phyloP scores from a whole-genome alignment of 2,113 vertebrate species.

The Labeo catla region DNA sequence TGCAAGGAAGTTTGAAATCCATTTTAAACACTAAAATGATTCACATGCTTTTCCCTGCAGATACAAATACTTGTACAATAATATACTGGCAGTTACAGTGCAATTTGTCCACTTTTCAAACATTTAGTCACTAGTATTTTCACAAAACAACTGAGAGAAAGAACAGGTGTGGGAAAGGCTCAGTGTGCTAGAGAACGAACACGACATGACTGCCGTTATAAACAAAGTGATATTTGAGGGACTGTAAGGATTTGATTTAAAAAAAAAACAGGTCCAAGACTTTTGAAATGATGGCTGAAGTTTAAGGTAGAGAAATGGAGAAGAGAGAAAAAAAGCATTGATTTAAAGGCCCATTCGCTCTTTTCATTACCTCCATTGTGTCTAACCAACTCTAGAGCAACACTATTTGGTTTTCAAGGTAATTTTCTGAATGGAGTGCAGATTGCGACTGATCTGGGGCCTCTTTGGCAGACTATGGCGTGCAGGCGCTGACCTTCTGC shows the following conservation, averaged over 20 bases:
- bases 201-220: background rate
- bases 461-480: constrained; percentile 53
- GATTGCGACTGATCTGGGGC: constrained; percentile 59
- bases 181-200: background rate
- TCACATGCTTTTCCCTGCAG: no score
- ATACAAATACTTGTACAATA: no score
- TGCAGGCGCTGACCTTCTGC: constrained; percentile 67
- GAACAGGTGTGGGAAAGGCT: no score
- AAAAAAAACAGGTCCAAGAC: constrained; percentile 10
- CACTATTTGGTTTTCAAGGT: constrained; percentile 67
- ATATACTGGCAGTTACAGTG: no score
- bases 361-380: constrained; percentile 66
- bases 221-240: background rate
- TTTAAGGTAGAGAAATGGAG: constrained; percentile 17
- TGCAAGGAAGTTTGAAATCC: no score
- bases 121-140: no score
- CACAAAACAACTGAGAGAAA: no score
- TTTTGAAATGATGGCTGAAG: constrained; percentile 35
- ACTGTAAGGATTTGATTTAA: background rate
- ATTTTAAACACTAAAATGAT: no score
- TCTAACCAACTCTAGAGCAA: constrained; percentile 64
- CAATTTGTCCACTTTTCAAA: no score
- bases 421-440: constrained; percentile 66
- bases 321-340: constrained; percentile 46
- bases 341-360: constrained; percentile 66